Evolutionary conservation across 1,140 invertebrate species (phyloP).

Genomic region (Musca vetustissima): DNA sequence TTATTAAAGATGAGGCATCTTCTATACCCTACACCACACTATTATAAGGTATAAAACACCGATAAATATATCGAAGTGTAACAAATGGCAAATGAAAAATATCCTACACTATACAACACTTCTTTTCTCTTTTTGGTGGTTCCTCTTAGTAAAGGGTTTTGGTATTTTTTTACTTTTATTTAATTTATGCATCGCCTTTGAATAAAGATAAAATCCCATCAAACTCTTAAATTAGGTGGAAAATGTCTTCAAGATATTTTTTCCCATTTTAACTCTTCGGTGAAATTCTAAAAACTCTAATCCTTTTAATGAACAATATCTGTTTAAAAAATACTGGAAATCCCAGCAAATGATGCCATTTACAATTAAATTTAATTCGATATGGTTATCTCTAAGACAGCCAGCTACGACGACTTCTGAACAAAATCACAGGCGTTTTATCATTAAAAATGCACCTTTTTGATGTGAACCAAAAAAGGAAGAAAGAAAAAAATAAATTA

Average conservation of each 20-base stretch:
- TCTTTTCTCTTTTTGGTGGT: no score
- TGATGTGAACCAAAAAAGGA: not conserved
- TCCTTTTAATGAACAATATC: slow-evolving; percentile 18
- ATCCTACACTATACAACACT: no score
- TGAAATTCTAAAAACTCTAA: slow-evolving; percentile 2
- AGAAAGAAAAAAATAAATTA: not conserved
- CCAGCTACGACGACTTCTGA: not conserved
- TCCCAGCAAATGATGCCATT: slow-evolving; percentile 15
- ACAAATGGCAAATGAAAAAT: no score
- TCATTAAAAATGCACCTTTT: slow-evolving; percentile 17
- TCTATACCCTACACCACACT: no score
- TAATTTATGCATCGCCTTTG: not conserved
- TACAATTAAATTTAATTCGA: slow-evolving; percentile 18
- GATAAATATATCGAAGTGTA: no score
- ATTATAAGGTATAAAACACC: no score
- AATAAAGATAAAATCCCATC: not conserved
- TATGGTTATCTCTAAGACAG: slow-evolving; percentile 1
- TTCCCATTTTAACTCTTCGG: no score
- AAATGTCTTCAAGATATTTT: slow-evolving; percentile 5
- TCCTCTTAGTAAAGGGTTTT: no score
- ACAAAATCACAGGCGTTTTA: slow-evolving; percentile 10
- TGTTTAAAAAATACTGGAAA: not conserved
- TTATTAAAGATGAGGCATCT: no score
- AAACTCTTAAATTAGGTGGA: slow-evolving; percentile 22
- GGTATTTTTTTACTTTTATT: no score